Percentiles rank a stretch among this genome's conserved stretches.
Conservation (phyloP, 2,113 vertebrate species). For the Coracopsis vasa region DNA sequence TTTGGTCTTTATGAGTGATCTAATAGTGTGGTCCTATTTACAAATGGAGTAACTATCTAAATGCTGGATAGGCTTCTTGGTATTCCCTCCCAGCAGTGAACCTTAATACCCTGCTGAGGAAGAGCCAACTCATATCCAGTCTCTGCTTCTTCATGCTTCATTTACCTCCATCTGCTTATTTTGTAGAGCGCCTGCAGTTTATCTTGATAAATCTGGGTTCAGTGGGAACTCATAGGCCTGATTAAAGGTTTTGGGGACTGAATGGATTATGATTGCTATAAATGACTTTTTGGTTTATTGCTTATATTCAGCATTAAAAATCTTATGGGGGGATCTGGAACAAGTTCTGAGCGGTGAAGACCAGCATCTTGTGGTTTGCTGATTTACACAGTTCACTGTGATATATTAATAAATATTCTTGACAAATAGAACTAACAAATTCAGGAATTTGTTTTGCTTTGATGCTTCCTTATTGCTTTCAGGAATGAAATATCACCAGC, state of each 20-base stretch:
- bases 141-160: not conserved
- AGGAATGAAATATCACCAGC: not conserved
- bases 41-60: not conserved
- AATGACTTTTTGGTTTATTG: not conserved
- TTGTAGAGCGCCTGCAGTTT: not conserved
- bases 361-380: not conserved
- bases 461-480: not conserved
- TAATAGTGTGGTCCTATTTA: not conserved
- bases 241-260: not conserved
- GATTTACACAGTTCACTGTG: not conserved
- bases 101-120: not conserved
- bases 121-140: not conserved
- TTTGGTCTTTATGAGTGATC: not conserved
- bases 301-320: not conserved
- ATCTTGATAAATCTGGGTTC: not conserved
- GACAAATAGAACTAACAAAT: not conserved
- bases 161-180: not conserved
- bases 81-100: not conserved
- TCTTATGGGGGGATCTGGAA: not conserved
- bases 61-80: not conserved
- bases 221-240: not conserved
- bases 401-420: not conserved
- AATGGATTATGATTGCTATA: not conserved
- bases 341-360: not conserved
- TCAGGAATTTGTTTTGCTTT: slow-evolving; percentile 1